phyloP scores from a whole-genome alignment of 2,113 vertebrate genomes.

The Scortum barcoo region DNA sequence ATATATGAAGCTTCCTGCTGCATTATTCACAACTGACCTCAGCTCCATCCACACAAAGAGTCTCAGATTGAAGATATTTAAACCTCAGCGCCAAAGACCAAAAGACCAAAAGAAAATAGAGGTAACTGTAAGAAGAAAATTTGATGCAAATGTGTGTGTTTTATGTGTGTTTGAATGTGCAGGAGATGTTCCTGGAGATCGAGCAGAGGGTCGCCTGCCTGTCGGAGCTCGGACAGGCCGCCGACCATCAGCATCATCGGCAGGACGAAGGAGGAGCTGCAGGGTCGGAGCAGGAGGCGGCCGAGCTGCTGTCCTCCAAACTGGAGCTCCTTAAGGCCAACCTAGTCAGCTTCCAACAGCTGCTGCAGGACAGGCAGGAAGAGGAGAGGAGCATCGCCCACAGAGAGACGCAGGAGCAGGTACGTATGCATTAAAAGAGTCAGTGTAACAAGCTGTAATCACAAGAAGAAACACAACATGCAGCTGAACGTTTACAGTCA shows the following conservation, averaged over 20 bases:
- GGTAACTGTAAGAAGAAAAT: no score
- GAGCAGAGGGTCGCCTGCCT: conserved; percentile 88
- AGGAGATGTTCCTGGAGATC: conserved; percentile 91
- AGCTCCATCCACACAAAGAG: no score
- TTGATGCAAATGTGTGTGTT: no score
- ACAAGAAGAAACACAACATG: not conserved
- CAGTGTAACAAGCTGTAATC: not conserved
- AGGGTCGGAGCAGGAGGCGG: conserved; percentile 82
- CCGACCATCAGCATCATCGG: conserved; percentile 13
- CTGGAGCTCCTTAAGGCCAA: conserved; percentile 89
- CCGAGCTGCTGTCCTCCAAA: conserved; percentile 86
- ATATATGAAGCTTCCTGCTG: not conserved
- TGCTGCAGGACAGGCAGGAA: conserved; percentile 85
- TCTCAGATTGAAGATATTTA: no score
- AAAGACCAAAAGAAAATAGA: no score
- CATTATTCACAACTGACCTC: not conserved
- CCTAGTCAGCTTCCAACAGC: conserved; percentile 89
- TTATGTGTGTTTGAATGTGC: conserved; percentile 25
- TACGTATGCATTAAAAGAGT: not conserved
- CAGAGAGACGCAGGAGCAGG: conserved; percentile 39
- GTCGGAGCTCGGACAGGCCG: conserved; percentile 54
- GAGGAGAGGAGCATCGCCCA: conserved; percentile 74
- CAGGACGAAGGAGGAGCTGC: conserved; percentile 46
- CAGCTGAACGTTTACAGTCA: not conserved
- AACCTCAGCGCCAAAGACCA: no score